Conservation (phyloP, 2,113 vertebrate species). For the Australoheros scitulus region DNA sequence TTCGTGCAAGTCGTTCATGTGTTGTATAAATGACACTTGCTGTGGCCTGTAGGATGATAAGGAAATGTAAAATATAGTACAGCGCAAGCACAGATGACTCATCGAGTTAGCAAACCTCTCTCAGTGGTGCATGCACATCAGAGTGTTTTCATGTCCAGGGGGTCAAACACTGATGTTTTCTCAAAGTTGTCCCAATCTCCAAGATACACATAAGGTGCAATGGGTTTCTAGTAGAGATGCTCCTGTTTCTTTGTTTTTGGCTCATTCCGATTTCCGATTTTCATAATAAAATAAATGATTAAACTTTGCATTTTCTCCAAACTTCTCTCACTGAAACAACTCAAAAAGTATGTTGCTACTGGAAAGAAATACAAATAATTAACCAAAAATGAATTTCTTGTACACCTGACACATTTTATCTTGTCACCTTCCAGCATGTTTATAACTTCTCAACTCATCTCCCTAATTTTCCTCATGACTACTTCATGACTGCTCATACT, state of each 20-base stretch:
- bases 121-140: not conserved
- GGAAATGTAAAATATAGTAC: not conserved
- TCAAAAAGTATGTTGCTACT: not conserved
- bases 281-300: too few species aligned
- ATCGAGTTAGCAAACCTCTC: not conserved
- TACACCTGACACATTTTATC: not conserved
- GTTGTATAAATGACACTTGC: not conserved
- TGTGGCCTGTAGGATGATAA: not conserved
- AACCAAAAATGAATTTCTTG: not conserved
- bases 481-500: not conserved
- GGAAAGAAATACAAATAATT: not conserved
- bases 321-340: too few species aligned
- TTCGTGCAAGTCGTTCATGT: not conserved
- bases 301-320: too few species aligned
- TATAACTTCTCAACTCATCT: not conserved
- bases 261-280: too few species aligned
- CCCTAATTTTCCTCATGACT: not conserved
- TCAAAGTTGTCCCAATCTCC: not conserved
- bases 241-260: not conserved
- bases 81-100: not conserved
- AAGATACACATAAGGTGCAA: not conserved
- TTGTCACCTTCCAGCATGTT: too few species aligned
- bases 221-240: not conserved
- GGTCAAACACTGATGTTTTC: too few species aligned
- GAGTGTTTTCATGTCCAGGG: too few species aligned